A percentile compares a stretch with the other conserved stretches of the same genome.
phyloP scores from a whole-genome alignment of 2,888 invertebrate genomes.

The Odiellus spinosus region DNA sequence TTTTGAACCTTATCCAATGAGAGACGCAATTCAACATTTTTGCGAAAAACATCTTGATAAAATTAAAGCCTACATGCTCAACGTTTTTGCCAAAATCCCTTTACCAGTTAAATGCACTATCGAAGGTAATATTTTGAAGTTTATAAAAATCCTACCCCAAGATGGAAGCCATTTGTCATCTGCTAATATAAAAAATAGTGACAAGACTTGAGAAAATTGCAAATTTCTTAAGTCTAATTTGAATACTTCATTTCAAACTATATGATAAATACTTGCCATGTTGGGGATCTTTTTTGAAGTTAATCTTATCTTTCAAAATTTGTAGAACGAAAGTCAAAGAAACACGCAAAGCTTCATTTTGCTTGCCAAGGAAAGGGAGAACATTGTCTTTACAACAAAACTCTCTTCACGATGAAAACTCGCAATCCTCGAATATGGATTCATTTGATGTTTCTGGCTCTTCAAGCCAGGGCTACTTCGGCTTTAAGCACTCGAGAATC shows the following conservation, averaged over 20 bases:
- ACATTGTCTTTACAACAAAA: conserved; percentile 59
- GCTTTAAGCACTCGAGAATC: conserved; percentile 65
- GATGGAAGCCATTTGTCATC: too few relatives aligned
- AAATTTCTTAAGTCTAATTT: too few relatives aligned
- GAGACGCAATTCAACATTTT: conserved; percentile 83
- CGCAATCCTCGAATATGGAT: conserved; percentile 79
- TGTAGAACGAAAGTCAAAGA: conserved; percentile 61
- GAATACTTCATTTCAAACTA: neutral
- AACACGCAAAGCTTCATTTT: conserved; percentile 72
- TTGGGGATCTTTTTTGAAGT: neutral
- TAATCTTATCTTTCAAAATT: conserved; percentile 14
- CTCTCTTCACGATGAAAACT: conserved; percentile 36
- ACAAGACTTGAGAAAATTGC: too few relatives aligned
- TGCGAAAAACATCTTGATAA: conserved; percentile 87
- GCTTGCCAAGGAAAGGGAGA: conserved; percentile 61
- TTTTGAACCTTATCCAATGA: conserved; percentile 73
- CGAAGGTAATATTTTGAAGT: conserved; percentile 51
- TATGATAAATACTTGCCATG: conserved; percentile 6
- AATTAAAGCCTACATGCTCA: conserved; percentile 78
- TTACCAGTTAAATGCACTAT: conserved; percentile 85
- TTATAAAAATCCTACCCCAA: too few relatives aligned
- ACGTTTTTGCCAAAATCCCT: conserved; percentile 64
- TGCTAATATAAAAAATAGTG: too few relatives aligned
- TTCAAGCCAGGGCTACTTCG: conserved; percentile 59
- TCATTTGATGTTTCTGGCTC: conserved; percentile 85